Conservation (phyloP, 2,888 invertebrate genomes). For the Tetranychus truncatus region DNA sequence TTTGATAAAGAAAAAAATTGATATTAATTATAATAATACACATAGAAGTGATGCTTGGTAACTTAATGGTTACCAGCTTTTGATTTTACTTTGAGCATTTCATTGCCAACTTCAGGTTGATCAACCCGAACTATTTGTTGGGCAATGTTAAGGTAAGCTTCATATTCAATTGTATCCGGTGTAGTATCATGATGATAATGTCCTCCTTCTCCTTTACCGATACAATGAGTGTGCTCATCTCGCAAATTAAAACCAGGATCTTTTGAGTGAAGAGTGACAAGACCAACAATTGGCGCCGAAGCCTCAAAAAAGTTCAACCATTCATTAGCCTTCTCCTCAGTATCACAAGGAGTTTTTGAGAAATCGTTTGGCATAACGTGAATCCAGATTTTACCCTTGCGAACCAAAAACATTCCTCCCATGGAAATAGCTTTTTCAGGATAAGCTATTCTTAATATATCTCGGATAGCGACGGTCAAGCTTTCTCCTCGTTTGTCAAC, state of each 20-base stretch:
- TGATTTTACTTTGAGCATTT: background rate
- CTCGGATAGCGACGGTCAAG: conserved; percentile 33
- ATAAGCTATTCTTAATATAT: conserved; percentile 43
- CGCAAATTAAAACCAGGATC: conserved; percentile 72
- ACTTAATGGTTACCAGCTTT: no score
- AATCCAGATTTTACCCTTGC: conserved; percentile 60
- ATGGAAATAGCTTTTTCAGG: conserved; percentile 55
- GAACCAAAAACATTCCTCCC: conserved; percentile 71
- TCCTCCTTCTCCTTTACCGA: conserved; percentile 70
- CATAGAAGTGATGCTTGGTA: no score
- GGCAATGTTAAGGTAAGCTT: conserved; percentile 48
- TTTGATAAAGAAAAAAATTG: no score
- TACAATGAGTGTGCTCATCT: conserved; percentile 82
- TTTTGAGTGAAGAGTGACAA: conserved; percentile 66
- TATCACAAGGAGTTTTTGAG: conserved; percentile 49
- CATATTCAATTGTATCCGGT: conserved; percentile 63
- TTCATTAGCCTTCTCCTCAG: conserved; percentile 52
- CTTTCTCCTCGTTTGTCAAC: conserved; percentile 31
- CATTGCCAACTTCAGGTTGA: conserved; percentile 40
- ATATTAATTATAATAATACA: no score
- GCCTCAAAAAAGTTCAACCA: conserved; percentile 86
- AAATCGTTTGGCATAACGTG: conserved; percentile 89
- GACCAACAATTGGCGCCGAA: conserved; percentile 66
- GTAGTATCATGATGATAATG: conserved; percentile 93
- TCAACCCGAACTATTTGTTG: conserved; percentile 38